Evolutionary conservation across 2,113 vertebrate genomes (phyloP).

Genomic region (Physeter macrocephalus): DNA sequence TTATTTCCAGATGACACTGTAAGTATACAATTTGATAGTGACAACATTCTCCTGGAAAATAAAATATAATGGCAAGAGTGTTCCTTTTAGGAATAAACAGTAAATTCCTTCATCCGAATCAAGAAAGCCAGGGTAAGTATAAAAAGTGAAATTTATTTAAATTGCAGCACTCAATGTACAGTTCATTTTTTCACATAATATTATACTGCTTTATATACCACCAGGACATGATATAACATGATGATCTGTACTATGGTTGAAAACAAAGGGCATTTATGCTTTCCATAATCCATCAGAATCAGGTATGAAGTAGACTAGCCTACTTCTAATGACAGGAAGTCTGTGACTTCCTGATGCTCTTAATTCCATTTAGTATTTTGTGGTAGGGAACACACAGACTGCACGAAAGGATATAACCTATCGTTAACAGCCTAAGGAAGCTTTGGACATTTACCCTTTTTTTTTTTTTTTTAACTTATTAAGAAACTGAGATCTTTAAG

Average conservation of each 20-base stretch:
- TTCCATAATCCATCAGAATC: constrained; percentile 33
- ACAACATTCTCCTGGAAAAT: neutral
- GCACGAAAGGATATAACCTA: constrained; percentile 14
- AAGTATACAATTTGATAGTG: neutral
- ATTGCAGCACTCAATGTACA: neutral
- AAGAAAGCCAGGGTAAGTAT: neutral
- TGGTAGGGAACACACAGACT: constrained; percentile 57
- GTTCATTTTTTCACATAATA: neutral
- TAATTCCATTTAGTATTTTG: constrained; percentile 62
- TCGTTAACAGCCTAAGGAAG: constrained; percentile 34
- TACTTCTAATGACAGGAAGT: constrained; percentile 52
- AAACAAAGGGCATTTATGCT: constrained; percentile 49
- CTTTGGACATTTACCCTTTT: constrained; percentile 28
- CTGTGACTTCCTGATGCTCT: constrained; percentile 61
- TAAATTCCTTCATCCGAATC: neutral
- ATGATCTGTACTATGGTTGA: neutral
- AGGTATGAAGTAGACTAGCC: constrained; percentile 31
- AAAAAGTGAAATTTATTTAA: neutral
- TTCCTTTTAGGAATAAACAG: neutral
- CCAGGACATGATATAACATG: constrained; percentile 22
- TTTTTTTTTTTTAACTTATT: constrained; percentile 37
- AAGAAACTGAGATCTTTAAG: constrained; percentile 56
- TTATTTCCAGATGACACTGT: neutral
- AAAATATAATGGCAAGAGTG: neutral
- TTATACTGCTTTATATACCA: neutral